A percentile compares a stretch with the other conserved stretches of the same genome.
These are phyloP conservation scores for Chondrosia reniformis DNA, from an alignment of 37 sponge, comb jelly and placozoan species.

Conservation along the genomic window DNA sequence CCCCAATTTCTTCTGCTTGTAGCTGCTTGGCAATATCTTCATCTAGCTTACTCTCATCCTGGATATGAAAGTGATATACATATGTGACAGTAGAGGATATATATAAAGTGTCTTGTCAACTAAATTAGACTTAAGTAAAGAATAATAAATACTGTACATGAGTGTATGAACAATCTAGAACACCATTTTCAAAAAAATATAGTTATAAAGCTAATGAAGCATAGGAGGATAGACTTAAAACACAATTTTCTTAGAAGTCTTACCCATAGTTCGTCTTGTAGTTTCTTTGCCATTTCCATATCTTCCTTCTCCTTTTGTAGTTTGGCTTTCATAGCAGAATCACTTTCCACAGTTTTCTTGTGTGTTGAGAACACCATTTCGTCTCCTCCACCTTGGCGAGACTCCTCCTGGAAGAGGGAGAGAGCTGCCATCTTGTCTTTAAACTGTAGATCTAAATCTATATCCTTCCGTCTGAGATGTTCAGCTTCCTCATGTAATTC, in stretches of 20 bases:
- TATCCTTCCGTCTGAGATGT: not conserved
- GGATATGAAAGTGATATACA: not conserved
- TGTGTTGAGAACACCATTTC: no score
- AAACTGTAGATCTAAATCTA: not conserved
- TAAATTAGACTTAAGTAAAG: no score
- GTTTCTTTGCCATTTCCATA: not conserved
- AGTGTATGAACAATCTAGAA: no score
- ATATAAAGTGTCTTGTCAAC: no score
- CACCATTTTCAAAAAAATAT: no score
- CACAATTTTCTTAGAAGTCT: not conserved
- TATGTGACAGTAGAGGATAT: no score
- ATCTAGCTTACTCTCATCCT: not conserved
- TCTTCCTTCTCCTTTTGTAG: not conserved
- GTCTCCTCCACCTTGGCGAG: not conserved
- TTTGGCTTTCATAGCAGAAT: not conserved
- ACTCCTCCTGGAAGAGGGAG: not conserved
- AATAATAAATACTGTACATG: no score
- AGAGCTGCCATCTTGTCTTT: not conserved
- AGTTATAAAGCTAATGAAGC: not conserved
- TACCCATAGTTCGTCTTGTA: not conserved
- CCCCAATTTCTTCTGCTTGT: not conserved
- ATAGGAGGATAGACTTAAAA: not conserved
- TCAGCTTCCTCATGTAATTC: constrained; percentile 13
- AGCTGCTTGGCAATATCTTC: not conserved
- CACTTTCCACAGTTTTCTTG: not conserved